Base-by-base conservation (phyloP, 2,113 vertebrate species). In the Labeo rohita region DNA sequence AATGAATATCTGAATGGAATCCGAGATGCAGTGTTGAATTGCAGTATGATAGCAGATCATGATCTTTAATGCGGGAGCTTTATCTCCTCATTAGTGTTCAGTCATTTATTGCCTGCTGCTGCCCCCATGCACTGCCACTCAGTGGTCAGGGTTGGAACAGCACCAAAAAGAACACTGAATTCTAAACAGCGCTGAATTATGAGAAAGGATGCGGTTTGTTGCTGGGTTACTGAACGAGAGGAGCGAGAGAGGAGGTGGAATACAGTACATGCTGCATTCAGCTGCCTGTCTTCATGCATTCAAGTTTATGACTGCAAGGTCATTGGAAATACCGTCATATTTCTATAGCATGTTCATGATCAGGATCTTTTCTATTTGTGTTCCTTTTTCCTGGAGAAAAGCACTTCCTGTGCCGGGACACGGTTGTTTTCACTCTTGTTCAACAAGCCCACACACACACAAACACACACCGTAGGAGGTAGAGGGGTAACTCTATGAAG, bases 401-500 rank as follows among this genome's bases (percentile, higher is more conserved):
- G 43, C 28, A 70, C 65, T 70, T 82, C 8, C 50, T 68, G 28
- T 82, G 28, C 23, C 1, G 0, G 80, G 49, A 70, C 28, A 52
- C 1, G 3, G 61, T 70, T 50, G 10, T 39, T 70, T 68, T 52
- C 74, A 77, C 74, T 72, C 68, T 72, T 43, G 68, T 43, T 80
- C 21, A n/a, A 86, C 84, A 89, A 85, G 65, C 52, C 80, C 34
- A 85, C 84, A 75, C 87, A 84, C 88, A 86, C 15, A 61, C 88
- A 45, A 70, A 73, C 43, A 74, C 72, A 74, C 45, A 47, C 73
- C 7, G 79, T 87, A 92, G 89, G 84, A 88, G 88, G 87, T 78
- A 66, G 87, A 89, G 90, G 80, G 88, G 89, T 87, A 90, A 54
- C 49, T 54, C n/a, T 54, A 21, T 77, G 75, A 77, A 18, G 75